Base-by-base conservation (phyloP, 2,888 invertebrate genomes). In the Drosophila imparisetae region DNA sequence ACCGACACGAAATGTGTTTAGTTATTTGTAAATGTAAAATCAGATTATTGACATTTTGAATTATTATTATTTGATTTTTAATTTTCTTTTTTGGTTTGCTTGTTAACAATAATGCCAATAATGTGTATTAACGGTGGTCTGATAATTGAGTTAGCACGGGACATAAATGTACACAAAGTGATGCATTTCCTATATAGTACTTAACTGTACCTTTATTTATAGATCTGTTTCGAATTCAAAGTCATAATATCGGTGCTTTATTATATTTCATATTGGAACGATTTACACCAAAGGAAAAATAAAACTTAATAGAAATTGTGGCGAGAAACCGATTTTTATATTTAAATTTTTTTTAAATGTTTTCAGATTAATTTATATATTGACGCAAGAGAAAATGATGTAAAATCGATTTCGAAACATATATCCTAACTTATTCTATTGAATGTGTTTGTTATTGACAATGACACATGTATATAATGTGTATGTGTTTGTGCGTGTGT, bases 11-110 rank as follows among this genome's bases (percentile, higher is more conserved):
- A 67, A 36, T 72, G 52, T 72, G 71, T 67, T 77, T 68, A 64
- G 71, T 85, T 87, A 83, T 86, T 78, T 80, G 75, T 80, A 76
- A 69, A 86, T 76, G 76, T 73, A 54, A 55, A 57, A 66, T 69
- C 62, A 60, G 70, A 65, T 69, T 66, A 58, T 63, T 66, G 27
- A 40, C 27, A 34, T 50, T 18, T 30, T 45, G 70, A 4, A 15
- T 21, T 21, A 45, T 45, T 7, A 45, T 4, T 24, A 15, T 27
- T 15, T 45, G 4, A 45, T 15, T 45, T 24, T 8, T 4, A 24
- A 8, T 8, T 15, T 45, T 45, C 4, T 45, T 13, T 53, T 24
- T 34, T 18, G 10, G 4, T 36, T 54, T 52, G 7, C 32, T 52
- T n/a, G 21, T 18, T 54, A 18, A 54, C 54, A 36, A 6, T 54